Percentiles rank a stretch among this genome's conserved stretches.
Evolutionary conservation across 2,888 invertebrate genomes (phyloP).

Genomic region (Amphipyra tragopoginis): DNA sequence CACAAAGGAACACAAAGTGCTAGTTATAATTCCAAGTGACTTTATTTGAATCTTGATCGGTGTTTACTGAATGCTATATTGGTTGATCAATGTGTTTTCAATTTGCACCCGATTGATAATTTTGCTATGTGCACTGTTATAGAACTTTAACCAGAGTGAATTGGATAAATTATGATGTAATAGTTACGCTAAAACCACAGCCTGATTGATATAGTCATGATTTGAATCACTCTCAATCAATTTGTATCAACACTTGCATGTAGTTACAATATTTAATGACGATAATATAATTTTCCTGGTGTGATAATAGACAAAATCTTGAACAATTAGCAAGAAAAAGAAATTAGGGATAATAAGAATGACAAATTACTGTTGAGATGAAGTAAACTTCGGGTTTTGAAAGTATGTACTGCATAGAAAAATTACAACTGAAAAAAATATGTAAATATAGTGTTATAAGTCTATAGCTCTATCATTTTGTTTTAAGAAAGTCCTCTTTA

Average conservation of each 20-base stretch:
- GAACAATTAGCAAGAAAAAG: conserved; percentile 8
- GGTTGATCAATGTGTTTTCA: conserved; percentile 1
- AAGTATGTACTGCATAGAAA: conserved; percentile 31
- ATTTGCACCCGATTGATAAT: conserved; percentile 12
- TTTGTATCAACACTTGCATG: conserved; percentile 5
- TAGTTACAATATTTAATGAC: conserved; percentile 14
- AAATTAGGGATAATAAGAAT: background rate
- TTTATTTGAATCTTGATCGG: background rate
- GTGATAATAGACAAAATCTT: conserved; percentile 3
- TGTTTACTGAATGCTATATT: conserved; percentile 1
- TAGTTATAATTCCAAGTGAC: conserved; percentile 2
- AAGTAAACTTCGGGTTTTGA: conserved; percentile 16
- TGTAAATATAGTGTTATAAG: conserved; percentile 57
- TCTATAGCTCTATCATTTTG: conserved; percentile 35
- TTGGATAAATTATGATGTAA: background rate
- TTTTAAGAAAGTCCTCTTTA: conserved; percentile 47
- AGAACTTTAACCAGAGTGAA: conserved; percentile 1
- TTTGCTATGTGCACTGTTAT: conserved; percentile 3
- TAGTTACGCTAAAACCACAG: conserved; percentile 11
- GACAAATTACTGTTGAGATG: conserved; percentile 5
- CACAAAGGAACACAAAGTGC: background rate
- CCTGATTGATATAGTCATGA: conserved; percentile 6
- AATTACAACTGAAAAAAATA: conserved; percentile 37
- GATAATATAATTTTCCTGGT: conserved; percentile 13
- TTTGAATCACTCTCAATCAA: conserved; percentile 9